Evolutionary conservation across 1,140 invertebrate genomes (phyloP), one percentile per base, ranked within the genome.

Genomic region (Bicyclus anynana): DNA sequence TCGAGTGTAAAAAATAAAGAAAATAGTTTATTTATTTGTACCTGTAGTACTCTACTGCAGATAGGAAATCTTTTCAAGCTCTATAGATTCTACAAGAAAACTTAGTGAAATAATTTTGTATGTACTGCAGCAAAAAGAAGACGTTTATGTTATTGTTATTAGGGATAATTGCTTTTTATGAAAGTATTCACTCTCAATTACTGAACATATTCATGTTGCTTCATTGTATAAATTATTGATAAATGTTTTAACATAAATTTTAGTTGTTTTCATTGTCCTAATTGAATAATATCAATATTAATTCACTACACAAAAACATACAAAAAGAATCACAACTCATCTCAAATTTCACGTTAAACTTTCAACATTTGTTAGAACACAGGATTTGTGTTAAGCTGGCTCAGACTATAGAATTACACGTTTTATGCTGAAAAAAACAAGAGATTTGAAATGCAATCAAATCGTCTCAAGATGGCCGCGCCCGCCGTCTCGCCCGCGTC

Each of bases 361-460:
- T 40, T 40, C 37, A 16, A 16, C 17, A 20, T 20, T 44, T 20
- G 17, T 18, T 44, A 44, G 40, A 44, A 44, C 40, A 20, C 40
- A 44, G 44, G 16, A 14, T 47, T 47, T 26, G 16, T 2, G 44
- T 47, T 47, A 12, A 44, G 18, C 21, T 50, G 13, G 29, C 10
- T 6, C 46, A 35, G 29, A 50, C 44, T 27, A 27, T 47, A 27
- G 21, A 26, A 50, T 50, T 49, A 29, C 27, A 6, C 35, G 35
- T 52, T 52, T 52, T 17, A 29, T 44, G 27, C 40, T 14, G 56
- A 40, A 26, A 47, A n/a, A 60, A 56, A 68, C 61, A 72, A 65
- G 65, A 72, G 63, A 72, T 74, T 75, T 69, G 64, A 68, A 74
- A 75, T 69, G 61, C 67, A 74, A 80, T 75, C 63, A 72, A 80